Conservation (phyloP, 2,888 invertebrate species). For the Spisula subtruncata region DNA sequence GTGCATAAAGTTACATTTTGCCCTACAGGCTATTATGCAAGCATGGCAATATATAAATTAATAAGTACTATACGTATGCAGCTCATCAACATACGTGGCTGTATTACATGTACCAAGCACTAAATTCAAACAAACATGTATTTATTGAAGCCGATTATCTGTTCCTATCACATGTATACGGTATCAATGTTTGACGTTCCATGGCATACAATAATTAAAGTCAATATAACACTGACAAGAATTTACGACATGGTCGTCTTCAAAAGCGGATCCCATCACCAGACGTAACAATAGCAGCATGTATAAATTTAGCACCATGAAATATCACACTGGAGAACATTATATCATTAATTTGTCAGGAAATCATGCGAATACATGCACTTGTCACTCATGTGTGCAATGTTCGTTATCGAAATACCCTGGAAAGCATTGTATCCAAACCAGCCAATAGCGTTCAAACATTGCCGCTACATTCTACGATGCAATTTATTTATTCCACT, state of each 20-base stretch:
- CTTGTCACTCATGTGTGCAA: constrained; percentile 26
- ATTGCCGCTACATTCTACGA: background rate
- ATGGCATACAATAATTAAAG: constrained; percentile 9
- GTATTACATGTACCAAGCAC: too few relatives aligned
- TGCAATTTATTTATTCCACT: constrained; percentile 7
- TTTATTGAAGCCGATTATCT: background rate
- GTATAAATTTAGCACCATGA: constrained; percentile 13
- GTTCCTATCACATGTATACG: background rate
- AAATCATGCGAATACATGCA: constrained; percentile 31
- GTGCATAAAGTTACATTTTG: too few relatives aligned
- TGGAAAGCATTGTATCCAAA: background rate
- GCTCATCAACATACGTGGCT: too few relatives aligned
- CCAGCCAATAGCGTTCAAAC: constrained; percentile 12
- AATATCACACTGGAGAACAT: background rate
- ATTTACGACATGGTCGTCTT: background rate
- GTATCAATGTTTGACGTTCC: background rate
- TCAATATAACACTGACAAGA: background rate
- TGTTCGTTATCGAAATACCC: background rate
- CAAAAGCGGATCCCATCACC: constrained; percentile 8
- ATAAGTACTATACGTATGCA: too few relatives aligned
- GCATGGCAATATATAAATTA: too few relatives aligned
- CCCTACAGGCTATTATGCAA: too few relatives aligned
- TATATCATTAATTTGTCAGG: constrained; percentile 15
- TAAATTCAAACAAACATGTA: background rate
- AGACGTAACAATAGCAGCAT: constrained; percentile 23